Conservation (phyloP, 2,888 invertebrate species). For the Noctua pronuba region DNA sequence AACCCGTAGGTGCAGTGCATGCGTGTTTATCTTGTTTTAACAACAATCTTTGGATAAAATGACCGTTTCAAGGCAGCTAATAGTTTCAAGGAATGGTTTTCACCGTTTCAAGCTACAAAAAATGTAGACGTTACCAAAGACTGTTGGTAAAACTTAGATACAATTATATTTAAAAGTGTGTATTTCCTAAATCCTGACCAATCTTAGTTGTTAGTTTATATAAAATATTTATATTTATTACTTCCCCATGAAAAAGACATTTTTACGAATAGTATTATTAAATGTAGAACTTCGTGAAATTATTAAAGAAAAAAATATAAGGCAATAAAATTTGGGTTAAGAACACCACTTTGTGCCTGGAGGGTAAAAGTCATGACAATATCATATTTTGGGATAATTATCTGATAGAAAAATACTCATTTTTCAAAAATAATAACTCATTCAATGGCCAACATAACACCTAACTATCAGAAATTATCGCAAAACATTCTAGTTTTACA, state of each 20-base stretch:
- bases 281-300: constrained; percentile 87
- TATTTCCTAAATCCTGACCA: constrained; percentile 89
- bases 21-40: constrained; percentile 52
- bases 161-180: constrained; percentile 80
- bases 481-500: constrained; percentile 75
- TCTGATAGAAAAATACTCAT: constrained; percentile 69
- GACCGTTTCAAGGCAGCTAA: not conserved
- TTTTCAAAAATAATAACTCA: constrained; percentile 46
- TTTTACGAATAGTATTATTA: constrained; percentile 91
- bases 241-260: constrained; percentile 89
- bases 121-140: constrained; percentile 37
- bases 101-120: not conserved
- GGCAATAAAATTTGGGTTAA: constrained; percentile 88
- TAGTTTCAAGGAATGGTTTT: not conserved
- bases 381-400: constrained; percentile 77
- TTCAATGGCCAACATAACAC: constrained; percentile 44
- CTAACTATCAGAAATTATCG: constrained; percentile 76
- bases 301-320: constrained; percentile 70
- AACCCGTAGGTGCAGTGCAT: constrained; percentile 65
- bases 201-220: constrained; percentile 86
- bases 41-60: constrained; percentile 50
- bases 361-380: constrained; percentile 84
- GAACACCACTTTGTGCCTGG: constrained; percentile 89
- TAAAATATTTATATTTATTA: constrained; percentile 88
- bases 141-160: constrained; percentile 67